Conservation (phyloP, 2,113 vertebrate species). For the Rhadina sibilatrix region DNA sequence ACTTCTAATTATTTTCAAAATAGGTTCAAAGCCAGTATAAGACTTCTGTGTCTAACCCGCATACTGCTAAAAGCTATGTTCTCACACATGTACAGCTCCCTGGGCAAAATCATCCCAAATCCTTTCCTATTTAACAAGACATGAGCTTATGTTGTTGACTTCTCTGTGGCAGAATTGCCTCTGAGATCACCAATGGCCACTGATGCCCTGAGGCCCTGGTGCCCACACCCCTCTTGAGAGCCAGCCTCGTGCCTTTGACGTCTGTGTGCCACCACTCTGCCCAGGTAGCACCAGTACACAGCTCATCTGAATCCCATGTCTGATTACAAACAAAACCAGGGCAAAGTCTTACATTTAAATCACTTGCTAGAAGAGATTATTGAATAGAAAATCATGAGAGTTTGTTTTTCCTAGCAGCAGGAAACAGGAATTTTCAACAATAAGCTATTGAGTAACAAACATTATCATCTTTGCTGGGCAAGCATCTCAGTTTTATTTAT, state of each 20-base stretch:
- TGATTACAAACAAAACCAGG: background rate
- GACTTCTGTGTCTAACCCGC: background rate
- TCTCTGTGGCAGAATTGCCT: background rate
- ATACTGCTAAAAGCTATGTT: background rate
- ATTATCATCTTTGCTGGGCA: background rate
- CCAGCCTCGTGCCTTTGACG: fast-evolving
- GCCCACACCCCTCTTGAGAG: background rate
- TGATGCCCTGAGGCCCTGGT: background rate
- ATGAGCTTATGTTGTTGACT: background rate
- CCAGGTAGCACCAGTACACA: background rate
- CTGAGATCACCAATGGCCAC: background rate
- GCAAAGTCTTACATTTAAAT: background rate
- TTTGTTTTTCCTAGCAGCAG: background rate
- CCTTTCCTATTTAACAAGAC: background rate
- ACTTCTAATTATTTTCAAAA: background rate
- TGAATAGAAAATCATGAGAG: background rate
- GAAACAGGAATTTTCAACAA: background rate
- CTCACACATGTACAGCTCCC: background rate
- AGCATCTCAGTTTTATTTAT: background rate
- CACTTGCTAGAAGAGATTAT: background rate
- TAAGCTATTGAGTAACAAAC: background rate
- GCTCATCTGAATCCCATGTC: background rate
- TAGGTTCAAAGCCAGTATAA: background rate
- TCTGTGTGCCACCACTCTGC: background rate
- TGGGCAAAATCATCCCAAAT: background rate